Percentiles rank a stretch among this genome's conserved stretches.
phyloP scores from a whole-genome alignment of 2,888 invertebrate species.

The Drosophila anomalata region DNA sequence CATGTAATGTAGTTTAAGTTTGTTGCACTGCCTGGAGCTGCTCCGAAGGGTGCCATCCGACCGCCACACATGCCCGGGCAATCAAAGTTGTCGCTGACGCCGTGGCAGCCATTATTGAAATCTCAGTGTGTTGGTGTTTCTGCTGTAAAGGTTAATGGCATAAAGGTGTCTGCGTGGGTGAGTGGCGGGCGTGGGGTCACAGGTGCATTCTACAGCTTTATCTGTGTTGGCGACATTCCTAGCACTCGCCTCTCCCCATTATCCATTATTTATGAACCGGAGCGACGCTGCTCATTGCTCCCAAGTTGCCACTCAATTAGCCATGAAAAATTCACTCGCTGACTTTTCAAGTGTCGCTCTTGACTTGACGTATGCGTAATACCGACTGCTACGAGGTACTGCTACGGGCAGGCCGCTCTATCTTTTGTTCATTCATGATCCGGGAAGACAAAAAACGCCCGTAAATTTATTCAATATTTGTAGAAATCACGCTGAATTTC shows the following conservation, averaged over 20 bases:
- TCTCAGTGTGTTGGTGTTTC: conserved; percentile 10
- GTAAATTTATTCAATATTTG: conserved; percentile 29
- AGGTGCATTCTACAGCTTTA: conserved; percentile 20
- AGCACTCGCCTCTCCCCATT: conserved; percentile 52
- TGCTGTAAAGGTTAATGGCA: not conserved
- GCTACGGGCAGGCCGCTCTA: too few species aligned
- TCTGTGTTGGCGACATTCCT: conserved; percentile 4
- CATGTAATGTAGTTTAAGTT: conserved; percentile 24
- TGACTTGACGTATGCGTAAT: conserved; percentile 37
- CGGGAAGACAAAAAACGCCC: not conserved
- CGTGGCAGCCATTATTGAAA: conserved; percentile 43
- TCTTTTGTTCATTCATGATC: too few species aligned
- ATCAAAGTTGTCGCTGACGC: conserved; percentile 38
- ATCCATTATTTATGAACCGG: conserved; percentile 70
- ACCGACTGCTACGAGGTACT: not conserved
- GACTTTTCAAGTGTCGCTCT: conserved; percentile 42
- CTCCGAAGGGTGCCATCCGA: not conserved
- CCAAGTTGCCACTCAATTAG: conserved; percentile 78
- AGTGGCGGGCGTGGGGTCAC: conserved; percentile 6
- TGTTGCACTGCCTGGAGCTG: conserved; percentile 29
- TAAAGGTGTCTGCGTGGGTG: conserved; percentile 8
- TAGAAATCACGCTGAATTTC: conserved; percentile 12
- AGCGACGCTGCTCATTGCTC: conserved; percentile 55
- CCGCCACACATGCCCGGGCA: conserved; percentile 14
- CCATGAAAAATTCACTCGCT: conserved; percentile 68